Percentiles rank a stretch among this genome's conserved stretches.
Evolutionary conservation across 2,797 vertebrate genomes (phyloP).

Genomic region (Masticophis lateralis): DNA sequence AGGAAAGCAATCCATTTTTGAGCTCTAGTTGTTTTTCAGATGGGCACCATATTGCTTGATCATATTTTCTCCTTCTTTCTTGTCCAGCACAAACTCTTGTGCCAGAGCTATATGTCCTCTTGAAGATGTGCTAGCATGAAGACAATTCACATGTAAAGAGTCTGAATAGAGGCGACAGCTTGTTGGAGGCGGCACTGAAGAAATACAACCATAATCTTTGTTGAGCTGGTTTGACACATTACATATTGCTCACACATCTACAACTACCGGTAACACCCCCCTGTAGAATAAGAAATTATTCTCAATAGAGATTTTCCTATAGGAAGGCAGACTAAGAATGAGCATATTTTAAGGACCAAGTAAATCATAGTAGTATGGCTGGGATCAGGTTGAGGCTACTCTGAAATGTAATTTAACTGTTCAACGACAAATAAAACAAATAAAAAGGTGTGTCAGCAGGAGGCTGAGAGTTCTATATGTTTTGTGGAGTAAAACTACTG

Average conservation of each 20-base stretch:
- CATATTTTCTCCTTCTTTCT: background rate
- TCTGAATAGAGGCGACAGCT: background rate
- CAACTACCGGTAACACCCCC: background rate
- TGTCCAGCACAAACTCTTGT: background rate
- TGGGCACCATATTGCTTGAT: background rate
- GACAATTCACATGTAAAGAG: background rate
- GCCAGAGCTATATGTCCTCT: background rate
- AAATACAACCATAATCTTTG: background rate
- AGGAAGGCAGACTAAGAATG: background rate
- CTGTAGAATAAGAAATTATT: background rate
- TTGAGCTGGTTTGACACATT: background rate
- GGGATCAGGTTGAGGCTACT: background rate
- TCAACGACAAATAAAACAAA: background rate
- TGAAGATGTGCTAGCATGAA: background rate
- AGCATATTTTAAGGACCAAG: background rate
- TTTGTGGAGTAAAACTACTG: background rate
- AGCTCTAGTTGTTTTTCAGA: slow-evolving; percentile 6
- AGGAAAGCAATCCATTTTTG: slow-evolving; percentile 18
- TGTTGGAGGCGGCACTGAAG: background rate
- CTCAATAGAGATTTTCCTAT: background rate
- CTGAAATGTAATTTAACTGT: background rate
- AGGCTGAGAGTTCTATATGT: background rate
- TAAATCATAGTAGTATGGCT: background rate
- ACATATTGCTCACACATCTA: background rate
- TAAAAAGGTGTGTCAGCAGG: background rate